phyloP scores from a whole-genome alignment of 2,797 vertebrate species.

The Cossypha niveicapilla region DNA sequence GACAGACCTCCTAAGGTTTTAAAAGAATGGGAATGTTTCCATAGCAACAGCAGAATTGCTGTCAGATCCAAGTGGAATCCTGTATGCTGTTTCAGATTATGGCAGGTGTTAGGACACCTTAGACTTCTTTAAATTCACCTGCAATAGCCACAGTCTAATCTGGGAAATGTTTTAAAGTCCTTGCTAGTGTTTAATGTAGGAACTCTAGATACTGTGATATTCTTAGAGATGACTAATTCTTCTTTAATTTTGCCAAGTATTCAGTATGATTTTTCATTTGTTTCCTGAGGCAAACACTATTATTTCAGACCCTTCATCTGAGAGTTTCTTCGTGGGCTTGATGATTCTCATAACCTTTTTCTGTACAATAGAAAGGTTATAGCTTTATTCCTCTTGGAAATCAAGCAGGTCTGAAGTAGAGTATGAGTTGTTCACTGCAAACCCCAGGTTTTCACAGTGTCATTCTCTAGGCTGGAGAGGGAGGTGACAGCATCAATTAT shows the following conservation, averaged over 20 bases:
- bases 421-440: neutral
- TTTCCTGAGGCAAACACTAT: neutral
- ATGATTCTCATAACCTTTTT: neutral
- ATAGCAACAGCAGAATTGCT: constrained; percentile 9
- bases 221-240: neutral
- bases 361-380: neutral
- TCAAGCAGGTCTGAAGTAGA: neutral
- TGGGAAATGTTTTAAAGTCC: neutral
- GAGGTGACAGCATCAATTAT: neutral
- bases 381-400: neutral
- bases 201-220: neutral
- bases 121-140: neutral
- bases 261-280: neutral
- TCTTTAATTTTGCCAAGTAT: neutral
- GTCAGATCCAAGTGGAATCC: neutral
- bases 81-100: neutral
- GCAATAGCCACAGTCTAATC: neutral
- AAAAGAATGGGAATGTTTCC: neutral
- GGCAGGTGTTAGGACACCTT: neutral
- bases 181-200: neutral
- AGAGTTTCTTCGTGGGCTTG: neutral
- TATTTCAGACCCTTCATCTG: neutral
- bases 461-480: neutral
- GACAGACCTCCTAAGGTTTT: neutral
- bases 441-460: neutral